Conservation (phyloP, 2,113 vertebrate species). For the Hydropotes inermis region DNA sequence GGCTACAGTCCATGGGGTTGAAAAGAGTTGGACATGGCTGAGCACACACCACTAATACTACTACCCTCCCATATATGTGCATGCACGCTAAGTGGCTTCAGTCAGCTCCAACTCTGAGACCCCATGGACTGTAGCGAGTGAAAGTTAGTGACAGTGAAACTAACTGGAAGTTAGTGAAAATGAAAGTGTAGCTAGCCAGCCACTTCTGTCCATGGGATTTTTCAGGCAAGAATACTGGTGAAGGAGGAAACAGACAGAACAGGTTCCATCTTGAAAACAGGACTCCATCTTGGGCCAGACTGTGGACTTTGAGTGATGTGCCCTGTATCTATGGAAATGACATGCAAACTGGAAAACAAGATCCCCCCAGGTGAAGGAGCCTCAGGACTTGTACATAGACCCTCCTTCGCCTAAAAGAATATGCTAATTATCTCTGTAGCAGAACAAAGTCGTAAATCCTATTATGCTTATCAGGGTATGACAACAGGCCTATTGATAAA, state of each 20-base stretch:
- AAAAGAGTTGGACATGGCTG: not conserved
- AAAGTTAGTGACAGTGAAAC: too few relatives aligned
- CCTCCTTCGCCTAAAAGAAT: not conserved
- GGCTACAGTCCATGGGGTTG: not conserved
- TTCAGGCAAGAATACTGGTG: not conserved
- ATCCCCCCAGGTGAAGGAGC: not conserved
- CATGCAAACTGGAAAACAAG: not conserved
- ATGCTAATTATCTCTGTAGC: not conserved
- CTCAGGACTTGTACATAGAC: not conserved
- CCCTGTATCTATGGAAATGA: not conserved
- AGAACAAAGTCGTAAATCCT: not conserved
- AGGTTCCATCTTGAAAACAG: not conserved
- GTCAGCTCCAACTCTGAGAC: not conserved
- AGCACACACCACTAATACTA: accelerated
- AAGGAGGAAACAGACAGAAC: not conserved
- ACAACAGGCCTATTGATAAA: not conserved
- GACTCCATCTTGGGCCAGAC: not conserved
- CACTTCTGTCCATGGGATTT: not conserved
- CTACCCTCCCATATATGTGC: not conserved
- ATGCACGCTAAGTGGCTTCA: not conserved
- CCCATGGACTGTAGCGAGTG: not conserved
- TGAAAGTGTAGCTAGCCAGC: not conserved
- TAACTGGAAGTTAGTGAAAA: too few relatives aligned
- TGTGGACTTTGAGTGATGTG: not conserved
- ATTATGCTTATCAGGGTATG: not conserved